These are phyloP conservation scores for Gallirallus australis DNA, from an alignment of 2,797 vertebrate species.

Conservation along the genomic window DNA sequence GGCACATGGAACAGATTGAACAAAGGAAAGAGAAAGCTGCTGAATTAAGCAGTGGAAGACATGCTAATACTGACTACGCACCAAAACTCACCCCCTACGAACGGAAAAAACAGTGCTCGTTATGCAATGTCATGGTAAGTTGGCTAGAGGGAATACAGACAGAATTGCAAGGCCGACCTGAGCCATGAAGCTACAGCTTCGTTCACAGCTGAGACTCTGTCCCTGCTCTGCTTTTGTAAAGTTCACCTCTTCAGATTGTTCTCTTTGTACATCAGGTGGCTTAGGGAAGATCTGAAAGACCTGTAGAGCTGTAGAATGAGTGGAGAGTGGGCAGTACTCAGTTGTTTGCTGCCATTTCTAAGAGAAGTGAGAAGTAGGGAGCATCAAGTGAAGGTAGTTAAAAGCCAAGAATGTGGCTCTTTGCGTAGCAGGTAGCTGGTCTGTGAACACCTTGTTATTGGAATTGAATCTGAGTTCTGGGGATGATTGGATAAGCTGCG, in stretches of 20 bases:
- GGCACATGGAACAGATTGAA: constrained; percentile 99
- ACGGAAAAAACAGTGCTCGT: constrained; percentile 94
- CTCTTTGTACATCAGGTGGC: background rate
- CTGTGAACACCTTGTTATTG: background rate
- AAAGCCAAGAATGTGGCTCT: background rate
- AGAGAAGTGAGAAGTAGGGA: background rate
- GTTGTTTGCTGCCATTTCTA: background rate
- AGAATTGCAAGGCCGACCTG: background rate
- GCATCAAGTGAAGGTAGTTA: background rate
- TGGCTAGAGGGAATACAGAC: background rate
- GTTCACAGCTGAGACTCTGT: background rate
- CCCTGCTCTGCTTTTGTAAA: background rate
- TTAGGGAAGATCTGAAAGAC: background rate
- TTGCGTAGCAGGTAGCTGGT: background rate
- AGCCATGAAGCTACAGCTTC: background rate
- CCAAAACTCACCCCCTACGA: constrained; percentile 97
- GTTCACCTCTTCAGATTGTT: background rate
- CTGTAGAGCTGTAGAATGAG: background rate
- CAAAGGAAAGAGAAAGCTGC: constrained; percentile 98
- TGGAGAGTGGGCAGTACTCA: background rate
- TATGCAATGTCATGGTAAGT: constrained; percentile 91
- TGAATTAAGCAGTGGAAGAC: constrained; percentile 95
- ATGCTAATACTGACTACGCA: constrained; percentile 95
- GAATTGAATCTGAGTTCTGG: background rate
- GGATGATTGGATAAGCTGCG: background rate